Conservation (phyloP, 2,888 invertebrate species). For the Drosophila mercatorum region DNA sequence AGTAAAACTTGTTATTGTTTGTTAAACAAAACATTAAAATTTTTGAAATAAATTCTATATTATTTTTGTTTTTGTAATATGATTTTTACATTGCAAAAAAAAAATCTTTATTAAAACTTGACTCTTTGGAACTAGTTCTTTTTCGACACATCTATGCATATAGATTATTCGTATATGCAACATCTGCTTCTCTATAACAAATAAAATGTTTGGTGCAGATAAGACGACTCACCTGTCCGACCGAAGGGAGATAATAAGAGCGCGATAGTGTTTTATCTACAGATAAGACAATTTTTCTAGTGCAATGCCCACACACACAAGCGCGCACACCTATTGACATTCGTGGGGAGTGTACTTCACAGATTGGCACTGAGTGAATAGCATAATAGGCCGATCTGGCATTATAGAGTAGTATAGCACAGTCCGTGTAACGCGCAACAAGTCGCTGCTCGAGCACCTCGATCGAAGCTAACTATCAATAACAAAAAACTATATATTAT, state of each 20-base stretch:
- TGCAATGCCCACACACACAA: conserved; percentile 7
- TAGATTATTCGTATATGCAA: neutral
- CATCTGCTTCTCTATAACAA: conserved; percentile 6
- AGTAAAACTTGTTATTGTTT: neutral
- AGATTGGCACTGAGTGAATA: conserved; percentile 52
- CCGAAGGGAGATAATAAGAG: conserved; percentile 31
- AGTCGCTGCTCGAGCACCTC: conserved; percentile 21
- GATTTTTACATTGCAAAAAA: no score
- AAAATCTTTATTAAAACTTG: neutral
- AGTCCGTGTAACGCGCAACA: conserved; percentile 58
- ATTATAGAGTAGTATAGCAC: conserved; percentile 45
- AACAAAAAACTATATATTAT: conserved; percentile 20
- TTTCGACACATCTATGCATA: neutral
- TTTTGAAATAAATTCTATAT: no score
- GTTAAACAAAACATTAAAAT: neutral
- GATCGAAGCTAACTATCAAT: neutral
- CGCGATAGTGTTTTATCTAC: conserved; percentile 44
- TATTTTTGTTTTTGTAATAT: no score
- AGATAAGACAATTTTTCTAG: conserved; percentile 49
- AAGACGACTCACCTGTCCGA: conserved; percentile 17
- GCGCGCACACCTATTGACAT: neutral
- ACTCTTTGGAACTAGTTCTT: conserved; percentile 12
- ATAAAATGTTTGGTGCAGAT: conserved; percentile 25
- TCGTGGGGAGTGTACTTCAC: neutral
- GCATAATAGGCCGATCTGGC: conserved; percentile 58